phyloP scores from a whole-genome alignment of 2,113 vertebrate species.

The Notothenia coriiceps region DNA sequence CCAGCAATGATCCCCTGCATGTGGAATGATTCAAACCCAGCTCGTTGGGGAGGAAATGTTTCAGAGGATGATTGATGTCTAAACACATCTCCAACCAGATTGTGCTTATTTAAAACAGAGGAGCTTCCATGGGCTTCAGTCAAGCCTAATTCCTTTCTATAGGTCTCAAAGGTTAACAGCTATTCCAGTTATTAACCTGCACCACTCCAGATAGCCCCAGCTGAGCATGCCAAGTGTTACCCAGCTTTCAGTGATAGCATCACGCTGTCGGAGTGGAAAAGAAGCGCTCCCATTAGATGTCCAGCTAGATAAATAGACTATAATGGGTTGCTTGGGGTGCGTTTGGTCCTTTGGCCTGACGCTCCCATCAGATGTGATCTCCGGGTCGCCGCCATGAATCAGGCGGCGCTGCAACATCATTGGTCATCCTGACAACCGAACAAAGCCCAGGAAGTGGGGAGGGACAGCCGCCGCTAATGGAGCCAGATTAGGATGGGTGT shows the following conservation, averaged over 20 bases:
- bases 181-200: conserved; percentile 72
- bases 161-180: conserved; percentile 65
- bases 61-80: conserved; percentile 3
- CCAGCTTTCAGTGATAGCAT: conserved; percentile 72
- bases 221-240: conserved; percentile 59
- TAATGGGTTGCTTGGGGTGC: conserved; percentile 76
- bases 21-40: background rate
- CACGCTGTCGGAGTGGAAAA: conserved; percentile 65
- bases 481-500: conserved; percentile 80
- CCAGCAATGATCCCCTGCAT: background rate
- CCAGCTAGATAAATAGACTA: conserved; percentile 79
- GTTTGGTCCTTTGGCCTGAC: conserved; percentile 79
- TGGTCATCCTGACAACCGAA: conserved; percentile 86
- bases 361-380: conserved; percentile 81
- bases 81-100: conserved; percentile 3
- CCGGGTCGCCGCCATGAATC: conserved; percentile 79
- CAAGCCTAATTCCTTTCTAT: conserved; percentile 56
- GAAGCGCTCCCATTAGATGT: conserved; percentile 81
- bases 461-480: conserved; percentile 74
- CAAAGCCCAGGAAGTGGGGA: conserved; percentile 76
- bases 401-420: conserved; percentile 74
- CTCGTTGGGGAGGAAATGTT: conserved; percentile 3
- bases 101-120: conserved; percentile 20
- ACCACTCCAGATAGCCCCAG: conserved; percentile 56
- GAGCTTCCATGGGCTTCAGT: conserved; percentile 27